These are phyloP conservation scores for Silurus meridionalis DNA, from an alignment of 2,113 vertebrate genomes.

Conservation along the genomic window DNA sequence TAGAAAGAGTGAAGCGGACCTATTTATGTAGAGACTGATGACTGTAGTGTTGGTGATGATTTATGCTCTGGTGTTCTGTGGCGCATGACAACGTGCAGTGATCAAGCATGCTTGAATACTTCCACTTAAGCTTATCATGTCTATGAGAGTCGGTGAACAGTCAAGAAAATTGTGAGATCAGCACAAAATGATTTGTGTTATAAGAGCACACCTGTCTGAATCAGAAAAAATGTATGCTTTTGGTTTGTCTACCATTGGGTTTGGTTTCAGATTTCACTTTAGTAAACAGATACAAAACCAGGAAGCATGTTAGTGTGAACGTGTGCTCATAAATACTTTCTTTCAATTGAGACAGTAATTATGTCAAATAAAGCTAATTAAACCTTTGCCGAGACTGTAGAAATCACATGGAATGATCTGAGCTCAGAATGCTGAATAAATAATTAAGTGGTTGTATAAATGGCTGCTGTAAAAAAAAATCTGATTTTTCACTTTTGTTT, in stretches of 20 bases:
- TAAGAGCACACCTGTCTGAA: not conserved
- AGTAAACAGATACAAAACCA: not conserved
- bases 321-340: not conserved
- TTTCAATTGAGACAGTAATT: not conserved
- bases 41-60: constrained; percentile 26
- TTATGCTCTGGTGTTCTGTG: constrained; percentile 26
- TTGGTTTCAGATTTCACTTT: not conserved
- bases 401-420: not conserved
- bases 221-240: not conserved
- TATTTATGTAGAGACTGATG: constrained; percentile 13
- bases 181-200: not conserved
- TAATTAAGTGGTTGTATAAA: not conserved
- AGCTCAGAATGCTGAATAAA: not conserved
- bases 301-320: not conserved
- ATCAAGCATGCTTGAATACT: not conserved
- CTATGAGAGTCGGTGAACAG: not conserved
- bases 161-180: not conserved
- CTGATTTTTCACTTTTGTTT: not conserved
- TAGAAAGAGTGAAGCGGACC: constrained; percentile 33
- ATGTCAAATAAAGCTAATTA: not conserved
- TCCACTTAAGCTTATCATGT: not conserved
- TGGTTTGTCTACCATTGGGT: not conserved
- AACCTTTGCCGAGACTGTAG: not conserved
- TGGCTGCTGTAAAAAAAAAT: not conserved
- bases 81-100: not conserved